Percentiles rank a stretch among this genome's conserved stretches.
Conservation (phyloP, 1,140 invertebrate species). For the Cherax quadricarinatus region DNA sequence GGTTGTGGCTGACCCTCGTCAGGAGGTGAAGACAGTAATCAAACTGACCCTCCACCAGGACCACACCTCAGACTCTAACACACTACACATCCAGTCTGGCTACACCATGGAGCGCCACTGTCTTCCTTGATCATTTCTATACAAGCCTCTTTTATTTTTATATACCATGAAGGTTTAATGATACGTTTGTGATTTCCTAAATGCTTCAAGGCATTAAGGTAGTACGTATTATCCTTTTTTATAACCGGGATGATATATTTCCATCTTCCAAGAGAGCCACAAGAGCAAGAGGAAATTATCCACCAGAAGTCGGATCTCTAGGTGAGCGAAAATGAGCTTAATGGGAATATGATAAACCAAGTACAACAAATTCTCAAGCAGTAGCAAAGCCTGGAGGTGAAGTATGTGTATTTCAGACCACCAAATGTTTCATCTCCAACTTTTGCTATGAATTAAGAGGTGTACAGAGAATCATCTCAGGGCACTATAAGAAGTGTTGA, state of each 20-base stretch:
- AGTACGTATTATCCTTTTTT: not conserved
- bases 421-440: too few relatives aligned
- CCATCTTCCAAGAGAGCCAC: not conserved
- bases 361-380: not conserved
- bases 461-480: too few relatives aligned
- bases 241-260: not conserved
- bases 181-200: not conserved
- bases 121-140: not conserved
- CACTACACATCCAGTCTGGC: conserved; percentile 22
- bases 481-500: too few relatives aligned
- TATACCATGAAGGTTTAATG: not conserved
- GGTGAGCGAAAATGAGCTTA: not conserved
- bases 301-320: not conserved
- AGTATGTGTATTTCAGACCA: not conserved
- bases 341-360: not conserved
- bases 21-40: conserved; percentile 38
- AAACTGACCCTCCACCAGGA: conserved; percentile 41
- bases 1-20: conserved; percentile 27
- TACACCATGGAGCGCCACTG: conserved; percentile 52
- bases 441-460: too few relatives aligned
- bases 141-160: not conserved
- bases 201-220: not conserved
- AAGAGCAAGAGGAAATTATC: not conserved
- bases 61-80: conserved; percentile 2
- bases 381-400: not conserved